Conservation (phyloP, 2,113 vertebrate species). For the Brienomyrus longianalis region DNA sequence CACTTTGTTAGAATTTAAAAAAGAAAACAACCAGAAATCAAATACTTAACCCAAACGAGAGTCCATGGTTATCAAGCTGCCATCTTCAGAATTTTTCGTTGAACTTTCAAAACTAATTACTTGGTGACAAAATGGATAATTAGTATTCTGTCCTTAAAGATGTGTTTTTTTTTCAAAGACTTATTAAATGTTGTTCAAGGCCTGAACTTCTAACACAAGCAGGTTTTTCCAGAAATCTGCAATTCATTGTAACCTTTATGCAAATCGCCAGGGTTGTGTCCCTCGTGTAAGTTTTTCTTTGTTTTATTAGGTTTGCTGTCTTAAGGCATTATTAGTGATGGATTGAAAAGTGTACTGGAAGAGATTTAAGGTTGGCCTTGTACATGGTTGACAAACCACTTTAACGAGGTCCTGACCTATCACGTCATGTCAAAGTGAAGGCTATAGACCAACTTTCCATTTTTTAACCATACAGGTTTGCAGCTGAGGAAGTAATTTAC, state of each 20-base stretch:
- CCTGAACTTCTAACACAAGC: neutral
- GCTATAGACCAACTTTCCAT: neutral
- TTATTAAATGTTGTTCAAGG: constrained; percentile 3
- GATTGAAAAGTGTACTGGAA: neutral
- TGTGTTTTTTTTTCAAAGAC: neutral
- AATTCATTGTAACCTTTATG: constrained; percentile 6
- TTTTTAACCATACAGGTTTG: neutral
- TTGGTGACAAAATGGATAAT: neutral
- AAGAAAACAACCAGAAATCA: neutral
- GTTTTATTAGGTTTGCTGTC: neutral
- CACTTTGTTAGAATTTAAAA: neutral
- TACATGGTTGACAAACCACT: neutral
- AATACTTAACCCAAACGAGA: neutral
- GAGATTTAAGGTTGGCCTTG: neutral
- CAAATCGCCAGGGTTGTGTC: neutral
- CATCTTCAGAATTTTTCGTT: neutral
- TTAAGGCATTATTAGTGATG: neutral
- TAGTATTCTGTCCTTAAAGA: constrained; percentile 3
- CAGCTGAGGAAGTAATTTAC: neutral
- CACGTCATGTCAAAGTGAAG: neutral
- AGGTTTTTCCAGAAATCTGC: neutral
- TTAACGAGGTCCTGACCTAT: neutral
- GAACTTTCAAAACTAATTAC: neutral
- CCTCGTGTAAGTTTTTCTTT: neutral
- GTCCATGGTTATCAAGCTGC: neutral